Evolutionary conservation across 2,888 invertebrate species (phyloP), one percentile per base, ranked within the genome.

Genomic region (Gasteruption jaculator): DNA sequence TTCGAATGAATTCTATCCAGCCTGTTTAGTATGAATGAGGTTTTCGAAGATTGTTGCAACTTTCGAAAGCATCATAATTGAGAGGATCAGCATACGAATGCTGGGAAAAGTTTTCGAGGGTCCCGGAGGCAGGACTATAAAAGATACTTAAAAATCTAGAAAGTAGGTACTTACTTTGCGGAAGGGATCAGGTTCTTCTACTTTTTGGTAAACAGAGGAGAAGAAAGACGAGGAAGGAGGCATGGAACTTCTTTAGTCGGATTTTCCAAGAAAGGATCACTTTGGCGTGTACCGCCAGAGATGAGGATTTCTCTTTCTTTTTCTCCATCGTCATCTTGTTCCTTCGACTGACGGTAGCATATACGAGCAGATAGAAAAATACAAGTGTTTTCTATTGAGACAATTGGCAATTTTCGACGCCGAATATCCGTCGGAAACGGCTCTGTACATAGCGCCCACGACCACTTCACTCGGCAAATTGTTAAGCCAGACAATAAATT

Each of bases 391-490:
- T 61, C 59, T 60, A 66, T 67, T 67, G 64, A 63, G 65, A 63
- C 67, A 67, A 67, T 67, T 67, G 67, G 64, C 63, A 65, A 67
- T 67, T 67, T 65, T 67, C 63, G 60, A 63, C 61, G 58, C 64
- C 61, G 64, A 64, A 63, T 62, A 61, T 64, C 64, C 63, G 63
- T 60, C 63, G 64, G 64, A 64, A 64, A 60, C 58, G 53, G 50
- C 60, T 53, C 46, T n/a, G n/a, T 39, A 38, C 42, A 50, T 55
- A 63, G 61, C 58, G 58, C 58, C 58, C 60, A 59, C 61, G 58
- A 52, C 56, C 58, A 60, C 52, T n/a, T 61, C 60, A 58, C 59
- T 60, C 58, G 53, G 61, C 61, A 59, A 65, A 65, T 65, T 63
- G 59, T 53, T 46, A n/a, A 46, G 50, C 60, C 62, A 65, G 65